Evolutionary conservation across 2,888 invertebrate species (phyloP).

Genomic region (Cyaniris semiargus): DNA sequence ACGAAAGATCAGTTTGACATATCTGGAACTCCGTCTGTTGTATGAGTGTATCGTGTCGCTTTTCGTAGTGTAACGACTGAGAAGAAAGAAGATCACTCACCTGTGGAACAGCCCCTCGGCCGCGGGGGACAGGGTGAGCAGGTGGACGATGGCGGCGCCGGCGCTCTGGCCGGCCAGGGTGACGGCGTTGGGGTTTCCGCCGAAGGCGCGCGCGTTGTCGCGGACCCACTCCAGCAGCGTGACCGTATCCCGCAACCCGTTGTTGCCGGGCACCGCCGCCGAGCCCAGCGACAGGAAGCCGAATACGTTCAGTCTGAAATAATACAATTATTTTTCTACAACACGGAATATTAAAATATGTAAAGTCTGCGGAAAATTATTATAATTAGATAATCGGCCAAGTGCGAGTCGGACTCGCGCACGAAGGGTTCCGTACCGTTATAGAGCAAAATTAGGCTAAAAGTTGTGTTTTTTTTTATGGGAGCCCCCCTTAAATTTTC

Average conservation of each 20-base stretch:
- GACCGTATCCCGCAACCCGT: slow-evolving; percentile 67
- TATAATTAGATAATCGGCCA: too few species aligned
- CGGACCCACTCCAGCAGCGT: slow-evolving; percentile 68
- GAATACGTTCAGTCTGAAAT: slow-evolving; percentile 65
- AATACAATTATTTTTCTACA: background rate
- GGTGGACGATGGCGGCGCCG: slow-evolving; percentile 59
- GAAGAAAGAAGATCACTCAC: slow-evolving; percentile 43
- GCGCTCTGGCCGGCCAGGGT: slow-evolving; percentile 73
- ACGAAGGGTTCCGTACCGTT: too few species aligned
- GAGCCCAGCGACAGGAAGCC: slow-evolving; percentile 70
- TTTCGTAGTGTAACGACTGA: background rate
- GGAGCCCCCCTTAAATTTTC: too few species aligned
- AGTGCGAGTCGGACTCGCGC: too few species aligned
- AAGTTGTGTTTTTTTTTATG: too few species aligned
- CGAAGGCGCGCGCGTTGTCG: slow-evolving; percentile 60
- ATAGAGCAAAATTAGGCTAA: too few species aligned
- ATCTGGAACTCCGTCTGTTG: background rate
- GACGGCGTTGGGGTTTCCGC: slow-evolving; percentile 65
- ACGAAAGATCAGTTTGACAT: slow-evolving; percentile 37
- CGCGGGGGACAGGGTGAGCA: slow-evolving; percentile 59
- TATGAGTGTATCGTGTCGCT: background rate
- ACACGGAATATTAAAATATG: background rate
- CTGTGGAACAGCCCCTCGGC: slow-evolving; percentile 61
- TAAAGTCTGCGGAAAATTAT: background rate
- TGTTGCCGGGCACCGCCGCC: slow-evolving; percentile 66